phyloP scores from a whole-genome alignment of 35 echinoderm and acorn worm genomes.

The Chiridota heheva region DNA sequence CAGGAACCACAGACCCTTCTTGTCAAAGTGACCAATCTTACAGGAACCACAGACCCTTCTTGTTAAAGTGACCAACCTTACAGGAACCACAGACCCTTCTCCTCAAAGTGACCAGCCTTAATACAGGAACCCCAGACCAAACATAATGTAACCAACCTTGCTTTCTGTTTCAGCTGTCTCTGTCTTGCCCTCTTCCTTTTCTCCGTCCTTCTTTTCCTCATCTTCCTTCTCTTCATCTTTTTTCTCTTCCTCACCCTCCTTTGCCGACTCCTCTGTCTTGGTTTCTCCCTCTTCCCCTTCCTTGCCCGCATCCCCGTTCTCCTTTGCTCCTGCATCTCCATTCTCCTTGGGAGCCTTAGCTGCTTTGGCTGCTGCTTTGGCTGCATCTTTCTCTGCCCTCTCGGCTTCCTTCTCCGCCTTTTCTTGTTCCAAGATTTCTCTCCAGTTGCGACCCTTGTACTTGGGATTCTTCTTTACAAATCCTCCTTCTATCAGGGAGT shows the following conservation, averaged over 20 bases:
- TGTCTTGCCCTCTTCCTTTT: conserved; percentile 32
- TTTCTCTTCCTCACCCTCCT: neutral
- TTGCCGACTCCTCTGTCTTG: neutral
- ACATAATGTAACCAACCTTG: neutral
- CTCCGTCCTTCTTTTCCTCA: conserved; percentile 50
- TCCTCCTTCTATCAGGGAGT: conserved; percentile 83
- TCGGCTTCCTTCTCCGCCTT: conserved; percentile 8
- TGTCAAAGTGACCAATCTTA: neutral
- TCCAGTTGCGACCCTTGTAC: conserved; percentile 63
- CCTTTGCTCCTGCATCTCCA: conserved; percentile 28
- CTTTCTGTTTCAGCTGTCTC: conserved; percentile 17
- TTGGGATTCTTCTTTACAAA: conserved; percentile 85
- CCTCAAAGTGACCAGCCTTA: neutral
- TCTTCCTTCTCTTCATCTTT: conserved; percentile 6
- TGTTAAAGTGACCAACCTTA: neutral
- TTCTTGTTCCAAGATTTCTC: conserved; percentile 38
- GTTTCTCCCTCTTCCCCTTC: conserved; percentile 17
- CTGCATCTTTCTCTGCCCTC: conserved; percentile 6
- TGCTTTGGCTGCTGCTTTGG: conserved; percentile 13
- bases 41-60: neutral
- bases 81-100: neutral
- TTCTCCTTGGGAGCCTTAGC: conserved; percentile 58
- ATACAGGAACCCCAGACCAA: neutral
- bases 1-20: too few relatives aligned
- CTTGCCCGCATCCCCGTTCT: conserved; percentile 43